A percentile compares a stretch with the other conserved stretches of the same genome.
phyloP scores from a whole-genome alignment of 2,113 vertebrate species.

The Tachuris rubrigastra region DNA sequence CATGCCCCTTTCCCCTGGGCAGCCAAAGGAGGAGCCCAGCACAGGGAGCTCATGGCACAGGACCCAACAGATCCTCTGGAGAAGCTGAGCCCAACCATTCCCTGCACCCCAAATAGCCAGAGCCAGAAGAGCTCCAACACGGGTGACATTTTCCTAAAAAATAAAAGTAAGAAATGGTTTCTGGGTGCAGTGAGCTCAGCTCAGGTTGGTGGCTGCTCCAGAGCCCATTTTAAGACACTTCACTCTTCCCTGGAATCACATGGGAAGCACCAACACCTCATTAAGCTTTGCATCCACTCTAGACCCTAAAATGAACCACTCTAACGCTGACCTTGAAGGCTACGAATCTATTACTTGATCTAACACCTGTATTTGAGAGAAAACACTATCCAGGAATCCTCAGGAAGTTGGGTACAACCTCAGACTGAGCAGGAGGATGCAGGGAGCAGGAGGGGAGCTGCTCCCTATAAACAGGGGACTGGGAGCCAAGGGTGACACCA shows the following conservation, averaged over 20 bases:
- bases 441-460: accelerated
- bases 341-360: neutral
- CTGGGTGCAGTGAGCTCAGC: neutral
- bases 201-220: neutral
- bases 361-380: neutral
- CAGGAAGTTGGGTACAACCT: neutral
- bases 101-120: neutral
- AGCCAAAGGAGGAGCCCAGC: neutral
- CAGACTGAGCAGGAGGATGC: neutral
- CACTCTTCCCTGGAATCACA: neutral
- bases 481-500: neutral
- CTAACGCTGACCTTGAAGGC: neutral
- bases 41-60: neutral
- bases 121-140: neutral
- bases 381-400: neutral
- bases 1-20: neutral
- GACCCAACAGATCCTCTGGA: neutral
- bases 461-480: neutral
- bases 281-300: neutral
- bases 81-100: neutral
- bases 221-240: neutral
- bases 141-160: neutral
- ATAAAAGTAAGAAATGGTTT: accelerated
- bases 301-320: neutral
- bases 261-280: neutral